Base-by-base conservation (phyloP, 2,888 invertebrate species). In the Helleia helle region DNA sequence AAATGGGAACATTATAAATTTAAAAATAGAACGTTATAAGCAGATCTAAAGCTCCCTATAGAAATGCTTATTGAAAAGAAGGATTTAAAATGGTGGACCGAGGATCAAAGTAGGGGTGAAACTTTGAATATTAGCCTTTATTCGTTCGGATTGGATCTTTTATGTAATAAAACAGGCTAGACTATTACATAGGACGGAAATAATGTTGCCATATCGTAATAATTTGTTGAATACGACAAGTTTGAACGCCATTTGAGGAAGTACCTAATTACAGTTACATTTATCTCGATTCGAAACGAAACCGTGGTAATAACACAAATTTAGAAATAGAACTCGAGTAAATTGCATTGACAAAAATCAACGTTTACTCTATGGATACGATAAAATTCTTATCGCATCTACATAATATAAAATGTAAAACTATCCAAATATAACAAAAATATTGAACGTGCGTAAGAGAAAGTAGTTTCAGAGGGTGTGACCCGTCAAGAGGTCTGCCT, bases 401-500 rank as follows among this genome's bases (percentile, higher is more conserved):
- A n/a, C n/a, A 34, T 22, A 34, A 34, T 22, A 34, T 18, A 18
- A 22, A 18, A 34, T 34, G 17, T 18, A 12, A n/a, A 30, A 42
- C 41, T 38, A 34, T 31, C 39, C 17, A 34, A 42, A 28, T 45
- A 65, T 67, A 63, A 59, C 61, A 68, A 68, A 69, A 72, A 62
- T 61, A 57, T 63, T 60, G 71, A 61, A 70, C 74, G 74, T 68
- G 75, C 66, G 64, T 63, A 67, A 65, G 66, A 65, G 65, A 65
- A 46, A 44, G 69, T 70, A 71, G 69, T 68, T 65, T 56, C 58
- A 56, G 62, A 62, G 65, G 64, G 60, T 63, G 57, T 52, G 61
- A 55, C 65, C 57, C 65, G 75, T 74, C 80, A 77, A 77, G 76
- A 71, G 73, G 71, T 22, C 70, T 63, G 70, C 80, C 72, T 65